Base-by-base conservation (phyloP, 2,113 vertebrate genomes). In the Semnopithecus entellus region DNA sequence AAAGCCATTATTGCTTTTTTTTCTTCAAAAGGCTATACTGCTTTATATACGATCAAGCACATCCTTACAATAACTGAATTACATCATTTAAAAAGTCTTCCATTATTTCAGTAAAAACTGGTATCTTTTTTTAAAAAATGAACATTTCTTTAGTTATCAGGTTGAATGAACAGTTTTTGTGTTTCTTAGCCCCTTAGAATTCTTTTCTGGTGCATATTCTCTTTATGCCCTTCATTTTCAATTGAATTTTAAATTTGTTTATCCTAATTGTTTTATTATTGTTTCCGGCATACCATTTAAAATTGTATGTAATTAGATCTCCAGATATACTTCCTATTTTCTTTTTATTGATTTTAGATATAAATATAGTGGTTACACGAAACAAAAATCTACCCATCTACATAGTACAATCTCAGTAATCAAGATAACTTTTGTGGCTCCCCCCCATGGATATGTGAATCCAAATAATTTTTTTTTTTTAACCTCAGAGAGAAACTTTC, bases 241-340 rank as follows among this genome's bases (percentile, higher is more conserved):
- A 43, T 20, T 55, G 52, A 55, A 55, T 55, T 55, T 55, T 55
- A 55, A 55, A 55, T 90, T 57, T 81, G 61, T 88, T 40, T 64
- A 78, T 88, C 73, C 50, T 88, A 79, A 79, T 79, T 79, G 9
- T 14, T 48, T 88, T 95, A 84, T 96, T 45, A 57, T 61, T 85
- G 25, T 89, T 96, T 88, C 75, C 81, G 48, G 78, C 40, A 81
- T 32, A 72, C 6, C 17, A 84, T 25, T 94, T 78, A 81, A 91
- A 91, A 91, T 52, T 57, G 78, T 72, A 93, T 80, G 14, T 61
- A 80, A 79, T 78, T 43, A 81, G 64, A 84, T 76, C 20, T 59
- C 35, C 57, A 88, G 30, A 87, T 75, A 73, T 90, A 40, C 88
- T 32, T 78, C 43, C n/a, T 57, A 14, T 50, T n/a, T 79, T 68